Percentiles rank a stretch among this genome's conserved stretches.
Conservation (phyloP, 2,797 vertebrate genomes). For the Ptychadena robeensis region DNA sequence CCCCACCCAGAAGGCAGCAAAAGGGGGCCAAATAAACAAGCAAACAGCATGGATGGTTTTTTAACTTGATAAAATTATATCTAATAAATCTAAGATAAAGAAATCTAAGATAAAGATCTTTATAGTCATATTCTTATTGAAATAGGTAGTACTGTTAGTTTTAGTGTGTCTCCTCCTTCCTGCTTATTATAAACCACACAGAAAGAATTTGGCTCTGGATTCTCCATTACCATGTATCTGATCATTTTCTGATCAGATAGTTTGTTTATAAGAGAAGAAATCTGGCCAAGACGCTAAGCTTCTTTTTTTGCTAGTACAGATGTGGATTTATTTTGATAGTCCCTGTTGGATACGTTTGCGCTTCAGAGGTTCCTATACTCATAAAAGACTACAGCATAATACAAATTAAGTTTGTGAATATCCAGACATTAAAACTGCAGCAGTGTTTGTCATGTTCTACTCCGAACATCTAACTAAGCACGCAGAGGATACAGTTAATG, state of each 20-base stretch:
- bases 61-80: too few relatives aligned
- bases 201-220: neutral
- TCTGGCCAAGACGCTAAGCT: neutral
- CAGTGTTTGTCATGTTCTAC: neutral
- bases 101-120: too few relatives aligned
- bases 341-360: too few relatives aligned
- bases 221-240: neutral
- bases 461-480: slow-evolving; percentile 3
- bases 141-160: too few relatives aligned
- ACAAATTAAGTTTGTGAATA: neutral
- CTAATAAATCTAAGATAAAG: too few relatives aligned
- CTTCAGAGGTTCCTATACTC: neutral
- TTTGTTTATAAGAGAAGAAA: neutral
- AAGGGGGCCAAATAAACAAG: too few relatives aligned
- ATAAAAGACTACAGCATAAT: neutral
- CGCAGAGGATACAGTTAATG: slow-evolving; percentile 64
- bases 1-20: too few relatives aligned
- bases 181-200: neutral
- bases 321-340: too few relatives aligned
- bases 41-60: too few relatives aligned
- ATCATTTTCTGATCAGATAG: neutral
- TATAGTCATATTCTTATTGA: too few relatives aligned
- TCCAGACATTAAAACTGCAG: neutral
- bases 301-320: neutral
- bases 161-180: too few relatives aligned